Evolutionary conservation across 2,888 invertebrate genomes (phyloP).

Genomic region (Caenorhabditis afra): DNA sequence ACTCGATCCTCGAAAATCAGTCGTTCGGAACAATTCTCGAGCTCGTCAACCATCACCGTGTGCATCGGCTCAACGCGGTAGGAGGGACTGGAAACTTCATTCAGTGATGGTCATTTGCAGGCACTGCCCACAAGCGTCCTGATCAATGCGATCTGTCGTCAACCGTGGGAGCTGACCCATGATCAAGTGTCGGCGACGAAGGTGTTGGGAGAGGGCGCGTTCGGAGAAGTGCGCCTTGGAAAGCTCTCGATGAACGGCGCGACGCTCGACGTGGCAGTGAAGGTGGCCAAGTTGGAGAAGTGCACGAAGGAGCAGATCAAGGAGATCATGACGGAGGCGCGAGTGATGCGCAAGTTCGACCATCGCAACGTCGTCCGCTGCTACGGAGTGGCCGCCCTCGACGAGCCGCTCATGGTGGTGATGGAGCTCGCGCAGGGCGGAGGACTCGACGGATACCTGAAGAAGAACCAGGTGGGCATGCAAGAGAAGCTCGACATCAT

Average conservation of each 20-base stretch:
- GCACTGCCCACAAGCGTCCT: conserved; percentile 5
- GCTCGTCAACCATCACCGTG: conserved; percentile 22
- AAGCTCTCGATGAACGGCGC: conserved; percentile 14
- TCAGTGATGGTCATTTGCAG: background rate
- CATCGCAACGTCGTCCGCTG: conserved; percentile 68
- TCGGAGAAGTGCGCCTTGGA: conserved; percentile 72
- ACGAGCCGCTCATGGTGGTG: conserved; percentile 69
- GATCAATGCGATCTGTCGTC: conserved; percentile 50
- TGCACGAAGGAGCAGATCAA: conserved; percentile 72
- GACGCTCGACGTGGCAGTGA: conserved; percentile 28
- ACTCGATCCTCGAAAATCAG: conserved; percentile 28
- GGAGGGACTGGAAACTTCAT: background rate
- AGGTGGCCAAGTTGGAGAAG: conserved; percentile 67
- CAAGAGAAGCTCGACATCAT: conserved; percentile 60
- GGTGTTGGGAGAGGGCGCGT: conserved; percentile 74
- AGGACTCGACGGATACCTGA: conserved; percentile 66
- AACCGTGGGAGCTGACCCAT: conserved; percentile 72
- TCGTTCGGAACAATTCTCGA: conserved; percentile 18
- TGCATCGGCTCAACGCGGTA: conserved; percentile 11
- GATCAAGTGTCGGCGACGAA: conserved; percentile 66
- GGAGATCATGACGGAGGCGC: conserved; percentile 71
- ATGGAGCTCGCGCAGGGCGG: conserved; percentile 70
- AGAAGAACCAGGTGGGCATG: conserved; percentile 61
- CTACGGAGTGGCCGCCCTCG: conserved; percentile 70
- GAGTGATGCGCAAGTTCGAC: conserved; percentile 69